A percentile compares a stretch with the other conserved stretches of the same genome.
Conservation (phyloP, 2,888 invertebrate species). For the Cotesia congregata region DNA sequence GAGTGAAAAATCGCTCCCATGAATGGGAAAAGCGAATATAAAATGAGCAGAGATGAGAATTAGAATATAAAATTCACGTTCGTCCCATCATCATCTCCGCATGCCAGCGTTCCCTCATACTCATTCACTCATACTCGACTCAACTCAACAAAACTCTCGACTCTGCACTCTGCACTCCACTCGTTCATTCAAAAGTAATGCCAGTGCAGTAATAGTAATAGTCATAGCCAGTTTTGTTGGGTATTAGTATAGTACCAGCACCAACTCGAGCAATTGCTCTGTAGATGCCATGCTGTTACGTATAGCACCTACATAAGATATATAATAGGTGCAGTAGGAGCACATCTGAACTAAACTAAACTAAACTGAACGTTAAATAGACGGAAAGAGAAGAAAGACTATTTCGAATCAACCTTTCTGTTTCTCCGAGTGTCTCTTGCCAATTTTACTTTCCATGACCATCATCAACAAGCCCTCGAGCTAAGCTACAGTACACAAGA, state of each 20-base stretch:
- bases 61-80: constrained; percentile 25
- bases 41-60: constrained; percentile 21
- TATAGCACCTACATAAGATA: too few relatives aligned
- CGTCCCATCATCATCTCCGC: constrained; percentile 25
- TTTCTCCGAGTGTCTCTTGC: constrained; percentile 62
- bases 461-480: constrained; percentile 20
- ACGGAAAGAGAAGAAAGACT: constrained; percentile 14
- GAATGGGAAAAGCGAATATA: constrained; percentile 11
- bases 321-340: too few relatives aligned
- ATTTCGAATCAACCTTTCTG: constrained; percentile 64
- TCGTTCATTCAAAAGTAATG: background rate
- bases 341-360: constrained; percentile 11
- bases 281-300: background rate
- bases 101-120: constrained; percentile 34
- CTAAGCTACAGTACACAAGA: background rate
- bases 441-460: constrained; percentile 56
- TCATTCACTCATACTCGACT: constrained; percentile 24
- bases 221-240: background rate
- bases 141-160: constrained; percentile 42
- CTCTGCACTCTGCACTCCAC: constrained; percentile 19
- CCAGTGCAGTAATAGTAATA: background rate
- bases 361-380: constrained; percentile 18
- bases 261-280: background rate
- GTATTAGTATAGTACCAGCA: too few relatives aligned
- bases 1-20: background rate